These are phyloP conservation scores for Microvelia longipes DNA, from an alignment of 1,140 invertebrate species.

Conservation along the genomic window DNA sequence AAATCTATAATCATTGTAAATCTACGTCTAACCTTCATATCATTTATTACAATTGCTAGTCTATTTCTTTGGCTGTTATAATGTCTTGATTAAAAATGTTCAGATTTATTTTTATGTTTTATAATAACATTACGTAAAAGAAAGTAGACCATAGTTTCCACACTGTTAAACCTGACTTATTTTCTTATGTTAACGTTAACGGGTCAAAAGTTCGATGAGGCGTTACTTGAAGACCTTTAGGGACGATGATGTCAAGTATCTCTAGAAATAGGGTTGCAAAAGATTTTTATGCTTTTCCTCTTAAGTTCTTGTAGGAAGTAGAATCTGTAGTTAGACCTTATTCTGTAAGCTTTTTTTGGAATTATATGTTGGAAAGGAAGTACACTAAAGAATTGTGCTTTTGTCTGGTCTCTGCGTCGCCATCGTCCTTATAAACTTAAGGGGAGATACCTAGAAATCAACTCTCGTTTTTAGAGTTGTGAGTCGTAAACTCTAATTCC, in stretches of 20 bases:
- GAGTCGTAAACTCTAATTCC: not conserved
- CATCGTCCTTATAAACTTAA: not conserved
- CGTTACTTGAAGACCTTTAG: not conserved
- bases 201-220: not conserved
- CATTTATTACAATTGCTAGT: too few species aligned
- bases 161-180: not conserved
- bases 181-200: not conserved
- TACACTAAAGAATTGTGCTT: not conserved
- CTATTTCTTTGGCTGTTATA: too few species aligned
- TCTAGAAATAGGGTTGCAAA: not conserved
- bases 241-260: too few species aligned
- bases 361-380: not conserved
- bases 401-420: not conserved
- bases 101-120: too few species aligned
- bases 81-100: too few species aligned
- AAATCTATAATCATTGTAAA: too few species aligned
- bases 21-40: too few species aligned
- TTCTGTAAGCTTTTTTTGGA: not conserved
- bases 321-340: not conserved
- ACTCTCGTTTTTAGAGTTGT: not conserved
- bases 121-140: too few species aligned
- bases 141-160: not conserved
- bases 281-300: not conserved
- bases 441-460: not conserved
- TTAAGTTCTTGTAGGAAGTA: not conserved